A percentile compares a stretch with the other conserved stretches of the same genome.
These are phyloP conservation scores for Poecilia velifera DNA, from an alignment of 2,797 vertebrate genomes.

Conservation along the genomic window DNA sequence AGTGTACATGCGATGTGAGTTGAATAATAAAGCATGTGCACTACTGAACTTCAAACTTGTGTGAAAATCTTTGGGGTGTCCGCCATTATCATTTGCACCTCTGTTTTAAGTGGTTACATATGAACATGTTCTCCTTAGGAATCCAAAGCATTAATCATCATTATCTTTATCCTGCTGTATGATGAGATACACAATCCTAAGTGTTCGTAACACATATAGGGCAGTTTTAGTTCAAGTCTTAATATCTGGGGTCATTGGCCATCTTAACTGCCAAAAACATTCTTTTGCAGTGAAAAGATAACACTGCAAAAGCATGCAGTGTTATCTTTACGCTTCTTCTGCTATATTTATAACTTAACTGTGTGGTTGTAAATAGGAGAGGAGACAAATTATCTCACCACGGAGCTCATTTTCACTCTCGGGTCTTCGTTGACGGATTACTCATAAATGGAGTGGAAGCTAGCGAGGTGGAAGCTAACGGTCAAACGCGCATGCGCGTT, in stretches of 20 bases:
- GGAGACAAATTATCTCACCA: background rate
- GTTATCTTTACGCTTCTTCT: background rate
- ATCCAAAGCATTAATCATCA: slow-evolving; percentile 20
- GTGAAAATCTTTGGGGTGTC: slow-evolving; percentile 23
- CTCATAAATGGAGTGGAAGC: background rate
- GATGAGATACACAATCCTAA: background rate
- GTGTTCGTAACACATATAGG: background rate
- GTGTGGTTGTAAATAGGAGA: background rate
- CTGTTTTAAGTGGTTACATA: background rate
- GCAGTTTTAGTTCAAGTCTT: background rate
- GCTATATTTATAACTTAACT: background rate
- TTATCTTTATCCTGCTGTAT: slow-evolving; percentile 17
- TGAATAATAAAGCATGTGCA: slow-evolving; percentile 70
- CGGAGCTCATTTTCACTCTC: background rate
- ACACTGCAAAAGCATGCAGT: background rate
- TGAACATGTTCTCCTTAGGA: background rate
- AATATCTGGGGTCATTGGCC: background rate
- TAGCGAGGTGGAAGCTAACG: background rate
- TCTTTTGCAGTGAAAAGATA: background rate
- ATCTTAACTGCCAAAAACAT: background rate
- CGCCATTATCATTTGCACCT: background rate
- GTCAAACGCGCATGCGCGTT: background rate
- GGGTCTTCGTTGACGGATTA: background rate
- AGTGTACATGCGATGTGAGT: slow-evolving; percentile 63
- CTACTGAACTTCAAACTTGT: slow-evolving; percentile 40